Percentiles rank a stretch among this genome's conserved stretches.
Conservation (phyloP, 2,113 vertebrate genomes). For the Mormyrus iriodes region DNA sequence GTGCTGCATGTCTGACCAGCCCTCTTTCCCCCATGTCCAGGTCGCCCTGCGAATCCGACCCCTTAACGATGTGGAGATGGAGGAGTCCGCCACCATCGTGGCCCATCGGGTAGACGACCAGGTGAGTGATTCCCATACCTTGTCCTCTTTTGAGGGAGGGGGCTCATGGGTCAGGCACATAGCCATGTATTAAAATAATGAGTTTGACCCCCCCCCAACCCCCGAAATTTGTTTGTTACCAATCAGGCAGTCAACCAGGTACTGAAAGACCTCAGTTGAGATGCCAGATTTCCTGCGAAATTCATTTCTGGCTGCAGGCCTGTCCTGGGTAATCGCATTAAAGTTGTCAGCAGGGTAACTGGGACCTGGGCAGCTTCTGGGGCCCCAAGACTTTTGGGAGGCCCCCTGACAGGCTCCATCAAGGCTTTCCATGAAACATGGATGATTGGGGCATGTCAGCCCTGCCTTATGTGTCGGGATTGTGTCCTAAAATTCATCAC, state of each 20-base stretch:
- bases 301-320: not conserved
- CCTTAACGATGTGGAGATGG: slow-evolving; percentile 74
- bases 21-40: slow-evolving; percentile 44
- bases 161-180: not conserved
- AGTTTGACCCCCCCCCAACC: not conserved
- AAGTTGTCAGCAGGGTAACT: not conserved
- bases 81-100: slow-evolving; percentile 72
- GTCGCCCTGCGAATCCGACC: slow-evolving; percentile 83
- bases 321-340: not conserved
- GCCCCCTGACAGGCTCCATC: not conserved
- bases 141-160: not conserved
- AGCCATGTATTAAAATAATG: not conserved
- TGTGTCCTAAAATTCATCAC: not conserved
- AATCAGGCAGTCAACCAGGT: not conserved
- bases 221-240: not conserved
- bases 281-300: not conserved
- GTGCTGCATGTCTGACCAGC: not conserved
- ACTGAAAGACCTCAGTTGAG: not conserved
- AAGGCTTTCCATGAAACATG: not conserved
- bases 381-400: not conserved
- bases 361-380: not conserved
- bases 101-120: slow-evolving; percentile 80
- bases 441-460: too few species aligned
- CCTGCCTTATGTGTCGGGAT: not conserved
- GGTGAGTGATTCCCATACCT: slow-evolving; percentile 51